phyloP scores from a whole-genome alignment of 2,888 invertebrate species.

The Latrodectus hesperus region DNA sequence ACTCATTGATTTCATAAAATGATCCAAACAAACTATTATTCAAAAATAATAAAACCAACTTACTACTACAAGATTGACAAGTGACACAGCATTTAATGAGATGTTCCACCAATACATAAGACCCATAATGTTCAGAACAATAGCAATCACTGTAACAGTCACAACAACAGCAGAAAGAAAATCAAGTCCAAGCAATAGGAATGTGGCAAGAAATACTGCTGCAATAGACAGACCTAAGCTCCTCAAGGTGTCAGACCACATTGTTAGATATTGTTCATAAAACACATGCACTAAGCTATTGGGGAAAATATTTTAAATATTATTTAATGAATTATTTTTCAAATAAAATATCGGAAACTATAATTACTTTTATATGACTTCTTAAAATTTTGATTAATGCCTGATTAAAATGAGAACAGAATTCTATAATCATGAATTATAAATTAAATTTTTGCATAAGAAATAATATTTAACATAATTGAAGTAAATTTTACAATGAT shows the following conservation, averaged over 20 bases:
- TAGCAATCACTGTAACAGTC: constrained; percentile 76
- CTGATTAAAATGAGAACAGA: too few species aligned
- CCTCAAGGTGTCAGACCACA: constrained; percentile 75
- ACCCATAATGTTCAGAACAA: constrained; percentile 77
- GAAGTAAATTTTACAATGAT: too few species aligned
- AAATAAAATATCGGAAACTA: too few species aligned
- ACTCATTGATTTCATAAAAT: too few species aligned
- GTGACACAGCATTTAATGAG: constrained; percentile 78
- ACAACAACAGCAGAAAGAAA: constrained; percentile 76
- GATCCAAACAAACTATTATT: too few species aligned
- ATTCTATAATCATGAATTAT: too few species aligned
- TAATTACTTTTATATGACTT: too few species aligned
- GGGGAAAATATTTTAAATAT: constrained; percentile 29
- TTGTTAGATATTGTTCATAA: constrained; percentile 78
- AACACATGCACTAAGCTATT: constrained; percentile 78
- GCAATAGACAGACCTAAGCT: constrained; percentile 76
- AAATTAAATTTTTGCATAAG: too few species aligned
- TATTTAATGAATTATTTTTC: too few species aligned
- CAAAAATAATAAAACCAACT: constrained; percentile 66
- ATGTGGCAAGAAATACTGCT: constrained; percentile 76
- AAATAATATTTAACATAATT: too few species aligned
- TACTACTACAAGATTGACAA: constrained; percentile 79
- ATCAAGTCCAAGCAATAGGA: constrained; percentile 77
- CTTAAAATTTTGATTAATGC: too few species aligned
- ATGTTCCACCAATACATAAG: constrained; percentile 78